Percentiles rank a stretch among this genome's conserved stretches.
Evolutionary conservation across 2,797 vertebrate genomes (phyloP).

Genomic region (Notolepis coatsorum): DNA sequence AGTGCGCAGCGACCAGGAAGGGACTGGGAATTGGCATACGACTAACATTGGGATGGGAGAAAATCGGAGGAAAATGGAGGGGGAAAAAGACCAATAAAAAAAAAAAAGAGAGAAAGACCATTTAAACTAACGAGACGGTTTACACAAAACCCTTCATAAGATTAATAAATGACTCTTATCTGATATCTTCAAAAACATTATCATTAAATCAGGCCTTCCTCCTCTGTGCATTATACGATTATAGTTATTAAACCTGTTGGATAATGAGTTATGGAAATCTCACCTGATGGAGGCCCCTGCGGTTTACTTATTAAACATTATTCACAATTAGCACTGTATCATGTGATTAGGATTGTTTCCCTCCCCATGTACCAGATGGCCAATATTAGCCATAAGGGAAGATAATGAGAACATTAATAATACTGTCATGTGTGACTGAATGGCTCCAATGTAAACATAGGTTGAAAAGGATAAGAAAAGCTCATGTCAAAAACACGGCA

Average conservation of each 20-base stretch:
- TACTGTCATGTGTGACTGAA: slow-evolving; percentile 37
- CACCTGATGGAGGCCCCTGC: slow-evolving; percentile 54
- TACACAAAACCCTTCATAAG: slow-evolving; percentile 42
- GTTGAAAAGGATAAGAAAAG: no score
- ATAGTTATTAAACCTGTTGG: slow-evolving; percentile 68
- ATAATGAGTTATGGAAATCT: slow-evolving; percentile 72
- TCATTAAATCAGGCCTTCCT: slow-evolving; percentile 55
- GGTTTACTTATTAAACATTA: slow-evolving; percentile 53
- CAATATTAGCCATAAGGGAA: slow-evolving; percentile 63
- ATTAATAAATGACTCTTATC: slow-evolving; percentile 54
- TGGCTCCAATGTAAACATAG: slow-evolving; percentile 25
- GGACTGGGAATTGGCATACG: no score
- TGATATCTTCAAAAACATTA: slow-evolving; percentile 48
- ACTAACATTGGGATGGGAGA: no score
- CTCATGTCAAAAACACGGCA: no score
- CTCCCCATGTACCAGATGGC: slow-evolving; percentile 50
- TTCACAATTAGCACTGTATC: slow-evolving; percentile 63
- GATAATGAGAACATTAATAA: slow-evolving; percentile 61
- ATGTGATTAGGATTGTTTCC: slow-evolving; percentile 33
- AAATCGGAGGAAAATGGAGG: no score
- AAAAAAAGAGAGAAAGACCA: slow-evolving; percentile 38
- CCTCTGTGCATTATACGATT: slow-evolving; percentile 62
- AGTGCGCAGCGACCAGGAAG: no score
- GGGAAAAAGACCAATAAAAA: no score
- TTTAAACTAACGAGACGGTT: slow-evolving; percentile 10